Evolutionary conservation across 2,888 invertebrate species (phyloP).

Genomic region (Andrena dorsata): DNA sequence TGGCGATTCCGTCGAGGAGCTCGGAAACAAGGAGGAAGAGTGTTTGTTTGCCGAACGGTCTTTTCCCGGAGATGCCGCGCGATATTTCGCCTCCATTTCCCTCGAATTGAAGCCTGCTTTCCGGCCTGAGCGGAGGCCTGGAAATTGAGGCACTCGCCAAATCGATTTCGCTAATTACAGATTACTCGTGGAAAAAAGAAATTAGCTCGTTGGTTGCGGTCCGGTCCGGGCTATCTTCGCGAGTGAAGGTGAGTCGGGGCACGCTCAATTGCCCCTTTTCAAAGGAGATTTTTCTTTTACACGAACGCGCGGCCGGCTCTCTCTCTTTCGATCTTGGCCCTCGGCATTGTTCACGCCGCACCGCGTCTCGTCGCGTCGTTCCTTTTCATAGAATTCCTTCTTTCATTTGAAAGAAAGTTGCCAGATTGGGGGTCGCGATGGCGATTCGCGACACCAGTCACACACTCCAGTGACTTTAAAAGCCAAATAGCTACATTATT

Average conservation of each 20-base stretch:
- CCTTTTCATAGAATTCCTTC: slow-evolving; percentile 13
- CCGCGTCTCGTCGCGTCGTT: background rate
- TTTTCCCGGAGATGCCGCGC: background rate
- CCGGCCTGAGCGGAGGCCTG: background rate
- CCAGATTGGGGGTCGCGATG: background rate
- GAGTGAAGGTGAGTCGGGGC: background rate
- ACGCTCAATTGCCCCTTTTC: slow-evolving; percentile 46
- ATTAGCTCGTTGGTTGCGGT: background rate
- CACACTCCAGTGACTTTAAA: slow-evolving; percentile 10
- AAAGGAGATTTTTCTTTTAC: slow-evolving; percentile 25
- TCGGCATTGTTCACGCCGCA: slow-evolving; percentile 37
- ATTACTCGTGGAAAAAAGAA: slow-evolving; percentile 1
- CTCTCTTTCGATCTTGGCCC: slow-evolving; percentile 26
- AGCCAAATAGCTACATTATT: slow-evolving; percentile 8
- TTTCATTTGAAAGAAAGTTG: slow-evolving; percentile 37
- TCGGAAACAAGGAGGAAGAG: background rate
- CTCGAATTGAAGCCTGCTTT: background rate
- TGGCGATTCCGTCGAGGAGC: slow-evolving; percentile 8
- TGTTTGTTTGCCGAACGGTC: background rate
- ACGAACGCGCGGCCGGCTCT: slow-evolving; percentile 22
- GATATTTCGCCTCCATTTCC: background rate
- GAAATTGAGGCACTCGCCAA: background rate
- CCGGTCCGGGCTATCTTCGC: background rate
- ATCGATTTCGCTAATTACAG: slow-evolving; percentile 23
- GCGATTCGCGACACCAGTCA: background rate